Conservation (phyloP, 2,113 vertebrate genomes). For the Synodontis membranacea region DNA sequence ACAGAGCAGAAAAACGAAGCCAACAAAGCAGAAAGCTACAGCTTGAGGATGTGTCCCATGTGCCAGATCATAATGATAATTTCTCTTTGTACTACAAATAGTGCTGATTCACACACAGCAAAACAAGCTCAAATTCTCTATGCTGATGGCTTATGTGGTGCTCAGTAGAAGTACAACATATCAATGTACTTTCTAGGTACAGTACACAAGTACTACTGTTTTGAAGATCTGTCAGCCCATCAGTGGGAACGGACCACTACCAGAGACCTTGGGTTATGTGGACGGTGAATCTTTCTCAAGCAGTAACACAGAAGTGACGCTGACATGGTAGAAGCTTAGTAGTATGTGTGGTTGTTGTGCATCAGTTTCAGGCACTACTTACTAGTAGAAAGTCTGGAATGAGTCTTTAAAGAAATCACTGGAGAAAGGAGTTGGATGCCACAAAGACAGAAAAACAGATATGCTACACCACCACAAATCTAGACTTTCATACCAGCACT, state of each 20-base stretch:
- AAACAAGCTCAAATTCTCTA: constrained; percentile 18
- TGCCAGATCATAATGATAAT: neutral
- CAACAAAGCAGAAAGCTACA: constrained; percentile 13
- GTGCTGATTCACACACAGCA: neutral
- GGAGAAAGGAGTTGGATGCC: neutral
- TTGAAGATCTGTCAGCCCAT: neutral
- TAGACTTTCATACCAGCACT: neutral
- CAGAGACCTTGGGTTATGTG: neutral
- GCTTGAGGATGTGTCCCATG: neutral
- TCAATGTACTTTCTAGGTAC: neutral
- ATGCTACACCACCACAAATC: neutral
- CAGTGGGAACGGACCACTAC: neutral
- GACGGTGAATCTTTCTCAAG: neutral
- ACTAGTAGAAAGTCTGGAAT: neutral
- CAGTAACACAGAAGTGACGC: neutral
- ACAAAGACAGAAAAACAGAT: neutral
- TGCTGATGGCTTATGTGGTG: constrained; percentile 11
- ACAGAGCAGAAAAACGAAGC: constrained; percentile 3
- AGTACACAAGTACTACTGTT: neutral
- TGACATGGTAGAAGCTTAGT: neutral
- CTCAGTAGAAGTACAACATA: neutral
- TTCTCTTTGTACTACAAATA: constrained; percentile 22
- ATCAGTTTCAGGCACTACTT: neutral
- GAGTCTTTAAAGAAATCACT: neutral
- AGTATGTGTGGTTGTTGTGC: neutral